Evolutionary conservation across 2,797 vertebrate genomes (phyloP).

Genomic region (Spinus pinus): DNA sequence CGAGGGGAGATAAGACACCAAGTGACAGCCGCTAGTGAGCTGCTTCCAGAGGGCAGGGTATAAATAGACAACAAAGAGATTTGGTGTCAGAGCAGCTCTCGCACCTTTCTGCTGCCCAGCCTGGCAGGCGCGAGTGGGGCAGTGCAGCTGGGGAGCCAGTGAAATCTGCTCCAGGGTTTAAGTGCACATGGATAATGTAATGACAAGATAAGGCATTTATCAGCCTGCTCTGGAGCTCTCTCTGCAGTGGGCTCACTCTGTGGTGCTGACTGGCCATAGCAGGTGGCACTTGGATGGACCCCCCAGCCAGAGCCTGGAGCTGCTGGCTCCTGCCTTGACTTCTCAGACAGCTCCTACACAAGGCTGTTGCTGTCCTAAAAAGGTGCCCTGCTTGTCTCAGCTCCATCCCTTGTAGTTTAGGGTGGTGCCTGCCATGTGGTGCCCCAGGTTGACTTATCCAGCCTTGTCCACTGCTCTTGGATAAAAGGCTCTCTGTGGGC

Average conservation of each 20-base stretch:
- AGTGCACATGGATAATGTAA: background rate
- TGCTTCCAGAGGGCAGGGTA: conserved; percentile 37
- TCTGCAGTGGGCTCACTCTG: background rate
- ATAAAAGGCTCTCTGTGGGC: background rate
- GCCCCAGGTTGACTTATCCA: accelerated
- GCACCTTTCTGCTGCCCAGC: conserved; percentile 11
- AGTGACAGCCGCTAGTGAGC: conserved; percentile 26
- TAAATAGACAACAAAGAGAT: conserved; percentile 65
- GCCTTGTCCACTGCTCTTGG: background rate
- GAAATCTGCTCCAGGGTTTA: background rate
- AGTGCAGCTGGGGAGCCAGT: background rate
- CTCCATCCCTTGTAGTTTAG: background rate
- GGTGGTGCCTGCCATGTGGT: background rate
- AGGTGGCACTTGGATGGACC: background rate
- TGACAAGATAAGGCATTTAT: background rate
- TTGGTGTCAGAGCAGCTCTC: conserved; percentile 1
- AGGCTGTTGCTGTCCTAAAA: background rate
- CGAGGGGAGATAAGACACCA: background rate
- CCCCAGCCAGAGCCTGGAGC: background rate
- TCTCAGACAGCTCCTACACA: background rate
- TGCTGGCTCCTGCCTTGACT: background rate
- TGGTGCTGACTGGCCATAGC: background rate
- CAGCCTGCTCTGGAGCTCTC: background rate
- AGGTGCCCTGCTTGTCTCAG: background rate
- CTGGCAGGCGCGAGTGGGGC: background rate